Evolutionary conservation across 2,797 vertebrate species (phyloP).

Genomic region (Menidia menidia): DNA sequence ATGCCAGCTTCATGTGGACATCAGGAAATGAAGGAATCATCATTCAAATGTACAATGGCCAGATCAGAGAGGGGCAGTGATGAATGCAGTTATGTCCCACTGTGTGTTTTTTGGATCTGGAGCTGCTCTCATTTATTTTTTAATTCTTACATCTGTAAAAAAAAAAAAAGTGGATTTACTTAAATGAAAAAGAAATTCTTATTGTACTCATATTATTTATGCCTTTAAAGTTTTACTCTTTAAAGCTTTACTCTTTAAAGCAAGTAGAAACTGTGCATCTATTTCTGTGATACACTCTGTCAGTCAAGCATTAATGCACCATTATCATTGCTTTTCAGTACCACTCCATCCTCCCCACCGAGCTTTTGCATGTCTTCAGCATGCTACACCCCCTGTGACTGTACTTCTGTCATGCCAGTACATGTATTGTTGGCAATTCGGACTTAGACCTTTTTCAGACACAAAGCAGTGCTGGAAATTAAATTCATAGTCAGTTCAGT

Average conservation of each 20-base stretch:
- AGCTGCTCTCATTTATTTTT: no score
- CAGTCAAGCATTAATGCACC: conserved; percentile 24
- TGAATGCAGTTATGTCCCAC: no score
- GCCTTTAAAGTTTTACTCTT: conserved; percentile 13
- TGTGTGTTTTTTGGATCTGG: no score
- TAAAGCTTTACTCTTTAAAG: conserved; percentile 2
- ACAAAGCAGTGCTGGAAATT: not conserved
- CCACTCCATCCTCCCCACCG: conserved; percentile 16
- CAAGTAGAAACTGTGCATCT: conserved; percentile 9
- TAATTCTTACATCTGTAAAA: no score
- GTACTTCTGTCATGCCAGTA: conserved; percentile 17
- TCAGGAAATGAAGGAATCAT: no score
- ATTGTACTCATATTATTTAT: not conserved
- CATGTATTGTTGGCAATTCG: not conserved
- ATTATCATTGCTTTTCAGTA: conserved; percentile 21
- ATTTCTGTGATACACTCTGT: conserved; percentile 11
- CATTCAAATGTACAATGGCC: no score
- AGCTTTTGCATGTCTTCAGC: conserved; percentile 13
- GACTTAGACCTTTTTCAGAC: not conserved
- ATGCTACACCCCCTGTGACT: conserved; percentile 1
- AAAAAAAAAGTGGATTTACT: no score
- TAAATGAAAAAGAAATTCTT: no score
- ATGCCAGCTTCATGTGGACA: no score
- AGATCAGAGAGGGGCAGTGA: no score
- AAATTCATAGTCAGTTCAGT: conserved; percentile 19